Evolutionary conservation across 2,797 vertebrate genomes (phyloP).

Genomic region (Pempheris klunzingeri): DNA sequence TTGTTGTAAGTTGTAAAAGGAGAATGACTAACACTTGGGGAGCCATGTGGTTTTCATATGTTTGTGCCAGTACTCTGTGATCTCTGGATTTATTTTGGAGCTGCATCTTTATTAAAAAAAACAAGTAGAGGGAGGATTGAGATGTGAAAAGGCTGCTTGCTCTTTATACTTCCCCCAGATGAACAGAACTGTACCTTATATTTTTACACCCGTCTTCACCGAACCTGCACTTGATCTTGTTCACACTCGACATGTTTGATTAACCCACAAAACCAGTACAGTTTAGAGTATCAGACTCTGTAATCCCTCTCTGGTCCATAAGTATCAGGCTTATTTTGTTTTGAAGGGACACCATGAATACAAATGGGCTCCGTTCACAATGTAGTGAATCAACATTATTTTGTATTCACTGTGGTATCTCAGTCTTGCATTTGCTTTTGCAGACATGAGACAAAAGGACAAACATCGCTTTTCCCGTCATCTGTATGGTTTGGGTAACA

Average conservation of each 20-base stretch:
- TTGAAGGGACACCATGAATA: neutral
- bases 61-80: neutral
- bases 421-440: neutral
- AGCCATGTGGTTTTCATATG: neutral
- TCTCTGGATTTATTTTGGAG: neutral
- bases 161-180: neutral
- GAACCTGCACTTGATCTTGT: too few relatives aligned
- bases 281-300: conserved; percentile 7
- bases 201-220: too few relatives aligned
- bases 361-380: neutral
- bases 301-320: neutral
- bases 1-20: too few relatives aligned
- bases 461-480: neutral
- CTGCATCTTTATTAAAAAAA: conserved; percentile 2
- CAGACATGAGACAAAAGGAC: neutral
- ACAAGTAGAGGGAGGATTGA: too few relatives aligned
- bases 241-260: neutral
- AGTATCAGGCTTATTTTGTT: neutral
- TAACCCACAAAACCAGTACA: neutral
- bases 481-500: neutral
- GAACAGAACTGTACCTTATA: too few relatives aligned
- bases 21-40: neutral
- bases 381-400: neutral
- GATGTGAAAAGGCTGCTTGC: neutral
- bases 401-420: neutral